Conservation (phyloP, 1,140 invertebrate genomes). For the Drosophila bocki region DNA sequence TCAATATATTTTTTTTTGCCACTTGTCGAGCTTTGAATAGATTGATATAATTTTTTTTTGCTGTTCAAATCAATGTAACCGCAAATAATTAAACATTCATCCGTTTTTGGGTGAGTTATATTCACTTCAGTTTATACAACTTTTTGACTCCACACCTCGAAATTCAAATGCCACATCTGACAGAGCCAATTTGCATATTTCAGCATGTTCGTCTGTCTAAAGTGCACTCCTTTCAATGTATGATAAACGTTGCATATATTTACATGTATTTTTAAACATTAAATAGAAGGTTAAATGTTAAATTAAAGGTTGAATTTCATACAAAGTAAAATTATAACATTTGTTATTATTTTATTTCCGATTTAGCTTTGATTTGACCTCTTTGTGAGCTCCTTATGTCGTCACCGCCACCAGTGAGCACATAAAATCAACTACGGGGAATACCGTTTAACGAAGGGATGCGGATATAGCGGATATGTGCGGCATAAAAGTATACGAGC, state of each 20-base stretch:
- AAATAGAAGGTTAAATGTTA: not conserved
- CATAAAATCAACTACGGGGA: slow-evolving; percentile 33
- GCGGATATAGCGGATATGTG: slow-evolving; percentile 44
- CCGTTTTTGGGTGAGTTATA: slow-evolving; percentile 21
- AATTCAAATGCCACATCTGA: slow-evolving; percentile 34
- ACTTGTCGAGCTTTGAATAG: not conserved
- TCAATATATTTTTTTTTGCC: not conserved
- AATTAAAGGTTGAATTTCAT: not conserved
- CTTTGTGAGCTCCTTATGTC: not conserved
- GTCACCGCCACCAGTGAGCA: not conserved
- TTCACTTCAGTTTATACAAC: slow-evolving; percentile 39
- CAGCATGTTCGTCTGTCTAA: slow-evolving; percentile 15
- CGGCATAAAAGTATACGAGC: slow-evolving; percentile 46
- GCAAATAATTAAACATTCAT: slow-evolving; percentile 48
- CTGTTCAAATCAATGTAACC: slow-evolving; percentile 18
- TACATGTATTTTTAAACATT: not conserved
- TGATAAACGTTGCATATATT: slow-evolving; percentile 15
- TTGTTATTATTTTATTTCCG: not conserved
- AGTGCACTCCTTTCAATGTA: slow-evolving; percentile 19
- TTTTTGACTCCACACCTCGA: slow-evolving; percentile 39
- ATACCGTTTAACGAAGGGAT: slow-evolving; percentile 38
- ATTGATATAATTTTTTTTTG: slow-evolving; percentile 15
- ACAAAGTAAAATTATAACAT: not conserved
- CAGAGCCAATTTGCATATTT: slow-evolving; percentile 48
- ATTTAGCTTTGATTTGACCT: slow-evolving; percentile 23